phyloP scores from a whole-genome alignment of 2,113 vertebrate species.

The Struthidea cinerea region DNA sequence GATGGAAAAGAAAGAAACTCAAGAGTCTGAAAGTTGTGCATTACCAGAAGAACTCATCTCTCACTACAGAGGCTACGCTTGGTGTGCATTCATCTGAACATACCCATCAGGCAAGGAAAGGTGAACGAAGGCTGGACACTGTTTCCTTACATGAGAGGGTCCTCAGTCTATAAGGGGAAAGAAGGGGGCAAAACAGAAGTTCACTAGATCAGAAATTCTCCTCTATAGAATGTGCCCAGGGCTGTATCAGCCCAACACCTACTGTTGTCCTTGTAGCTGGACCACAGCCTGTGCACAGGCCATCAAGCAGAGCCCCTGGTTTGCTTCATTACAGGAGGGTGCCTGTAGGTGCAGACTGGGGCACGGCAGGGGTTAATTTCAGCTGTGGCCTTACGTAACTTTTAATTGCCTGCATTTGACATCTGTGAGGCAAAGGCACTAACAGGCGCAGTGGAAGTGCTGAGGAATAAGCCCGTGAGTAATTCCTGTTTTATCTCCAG shows the following conservation, averaged over 20 bases:
- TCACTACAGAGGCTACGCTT: background rate
- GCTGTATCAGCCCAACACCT: background rate
- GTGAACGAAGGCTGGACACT: background rate
- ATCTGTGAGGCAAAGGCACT: background rate
- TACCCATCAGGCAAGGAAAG: background rate
- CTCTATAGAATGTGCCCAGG: no score
- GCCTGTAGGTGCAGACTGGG: background rate
- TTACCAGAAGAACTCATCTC: background rate
- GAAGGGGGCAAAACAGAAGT: background rate
- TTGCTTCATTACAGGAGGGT: background rate
- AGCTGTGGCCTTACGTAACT: background rate
- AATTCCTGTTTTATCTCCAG: background rate
- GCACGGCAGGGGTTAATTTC: background rate
- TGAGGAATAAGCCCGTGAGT: background rate
- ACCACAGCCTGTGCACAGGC: rapidly evolving
- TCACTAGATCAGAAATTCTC: background rate
- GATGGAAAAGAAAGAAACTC: background rate
- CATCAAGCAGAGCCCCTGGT: rapidly evolving
- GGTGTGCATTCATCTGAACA: background rate
- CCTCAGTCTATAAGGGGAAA: background rate
- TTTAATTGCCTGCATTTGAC: background rate
- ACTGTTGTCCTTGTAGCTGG: background rate
- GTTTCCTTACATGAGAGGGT: background rate
- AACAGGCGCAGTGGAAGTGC: background rate
- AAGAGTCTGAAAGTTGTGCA: background rate